These are phyloP conservation scores for Camponotus vicinus DNA, from an alignment of 1,140 invertebrate genomes.

Conservation along the genomic window DNA sequence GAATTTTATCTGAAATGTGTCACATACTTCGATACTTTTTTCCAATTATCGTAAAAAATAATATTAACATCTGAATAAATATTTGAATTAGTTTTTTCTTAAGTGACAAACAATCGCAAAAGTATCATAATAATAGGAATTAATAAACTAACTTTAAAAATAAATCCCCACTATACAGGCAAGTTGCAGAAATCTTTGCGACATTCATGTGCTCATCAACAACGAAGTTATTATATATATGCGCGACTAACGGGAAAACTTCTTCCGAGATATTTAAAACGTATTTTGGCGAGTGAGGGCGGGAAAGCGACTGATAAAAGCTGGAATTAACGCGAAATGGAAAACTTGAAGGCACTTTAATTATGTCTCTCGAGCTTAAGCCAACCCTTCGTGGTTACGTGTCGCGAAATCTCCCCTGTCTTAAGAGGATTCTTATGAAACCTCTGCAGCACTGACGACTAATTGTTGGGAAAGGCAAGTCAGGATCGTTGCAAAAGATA, in stretches of 20 bases:
- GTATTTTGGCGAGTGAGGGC: constrained; percentile 25
- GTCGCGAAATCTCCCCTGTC: constrained; percentile 57
- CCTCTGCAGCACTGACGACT: constrained; percentile 58
- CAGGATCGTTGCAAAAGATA: constrained; percentile 43
- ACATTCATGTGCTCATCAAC: constrained; percentile 17
- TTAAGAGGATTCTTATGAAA: constrained; percentile 66
- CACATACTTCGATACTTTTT: not conserved
- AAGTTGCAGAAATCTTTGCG: not conserved
- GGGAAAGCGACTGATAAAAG: constrained; percentile 61
- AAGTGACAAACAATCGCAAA: not conserved
- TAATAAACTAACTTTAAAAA: not conserved
- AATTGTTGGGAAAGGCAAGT: constrained; percentile 65
- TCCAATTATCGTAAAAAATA: not conserved
- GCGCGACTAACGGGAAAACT: constrained; percentile 27
- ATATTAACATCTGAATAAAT: not conserved
- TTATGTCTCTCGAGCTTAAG: constrained; percentile 68
- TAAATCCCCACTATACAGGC: not conserved
- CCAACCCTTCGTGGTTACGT: constrained; percentile 62
- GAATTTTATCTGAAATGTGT: not conserved
- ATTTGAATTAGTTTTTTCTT: not conserved
- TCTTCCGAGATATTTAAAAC: constrained; percentile 61
- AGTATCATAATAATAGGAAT: not conserved
- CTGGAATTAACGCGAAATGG: constrained; percentile 68
- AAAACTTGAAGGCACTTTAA: constrained; percentile 70
- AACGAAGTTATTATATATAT: constrained; percentile 25